Base-by-base conservation (phyloP, 2,888 invertebrate species). In the Cremastobaeus sp. region DNA sequence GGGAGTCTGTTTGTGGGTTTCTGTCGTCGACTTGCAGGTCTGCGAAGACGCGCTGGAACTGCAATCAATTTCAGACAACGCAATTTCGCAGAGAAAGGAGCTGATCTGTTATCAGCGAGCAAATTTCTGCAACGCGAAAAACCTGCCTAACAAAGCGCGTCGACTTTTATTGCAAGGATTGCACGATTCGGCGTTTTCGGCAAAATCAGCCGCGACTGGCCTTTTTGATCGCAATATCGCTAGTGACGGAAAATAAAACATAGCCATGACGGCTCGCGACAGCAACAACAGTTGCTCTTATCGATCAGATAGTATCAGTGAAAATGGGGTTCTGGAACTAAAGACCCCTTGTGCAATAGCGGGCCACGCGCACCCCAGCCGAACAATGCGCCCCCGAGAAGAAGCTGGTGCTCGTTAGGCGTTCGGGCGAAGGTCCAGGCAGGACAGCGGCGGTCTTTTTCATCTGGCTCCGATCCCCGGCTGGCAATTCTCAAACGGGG, bases 301-400 rank as follows among this genome's bases (percentile, higher is more conserved):
- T 84, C 83, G 85, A 85, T 85, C 84, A 85, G 78, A 76, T 77
- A 75, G 78, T 79, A 84, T 85, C 82, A 79, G 81, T 81, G 76
- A 77, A 76, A 78, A 52, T 34, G 77, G 81, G 77, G 80, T 79
- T 81, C 82, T 77, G 76, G 78, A 78, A 77, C 74, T 37, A 28
- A 60, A 50, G 65, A 48, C 79, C 82, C 78, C 79, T 78, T n/a
- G n/a, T n/a, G n/a, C n/a, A n/a, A n/a, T n/a, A n/a, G n/a, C n/a
- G n/a, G n/a, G n/a, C n/a, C n/a, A n/a, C 77, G 79, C 81, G 79
- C 82, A 83, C 83, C 80, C 82, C 78, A 78, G 77, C 69, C 71
- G 78, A 82, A 84, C 85, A 85, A 85, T 84, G 79, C 79, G 74
- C 79, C 82, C 81, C 80, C 76, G 74, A 75, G 28, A 62, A 64